Evolutionary conservation across 2,888 invertebrate species (phyloP), one percentile per base, ranked within the genome.

Genomic region (Lasioglossum lativentre): DNA sequence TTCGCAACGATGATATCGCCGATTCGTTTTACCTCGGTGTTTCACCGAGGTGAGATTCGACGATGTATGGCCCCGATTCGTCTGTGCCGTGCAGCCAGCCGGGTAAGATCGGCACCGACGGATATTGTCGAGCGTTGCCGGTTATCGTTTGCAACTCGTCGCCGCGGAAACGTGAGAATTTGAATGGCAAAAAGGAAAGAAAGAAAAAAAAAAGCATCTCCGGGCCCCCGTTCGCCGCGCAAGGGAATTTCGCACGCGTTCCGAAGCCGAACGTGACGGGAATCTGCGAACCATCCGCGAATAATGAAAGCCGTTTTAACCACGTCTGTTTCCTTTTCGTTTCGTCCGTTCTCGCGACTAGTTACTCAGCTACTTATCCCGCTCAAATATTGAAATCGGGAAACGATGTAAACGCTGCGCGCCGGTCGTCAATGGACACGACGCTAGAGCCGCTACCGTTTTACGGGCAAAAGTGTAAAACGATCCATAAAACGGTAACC

Each of bases 21-120:
- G 80, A 86, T 89, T 86, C 88, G 80, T 82, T 89, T 76, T 71
- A 82, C 78, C 74, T 40, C 52, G 68, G 40, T 74, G 75, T 75
- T 76, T 74, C 56, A 75, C 71, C 56, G 68, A 4, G 40, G 40
- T 30, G 27, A 40, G 63, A 83, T 83, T 75, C 78, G 72, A 59
- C 73, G 52, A 83, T 56, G 71, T 83, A 86, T 68, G 63, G 75
- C 68, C 70, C 38, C 87, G 78, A 88, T 83, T 83, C 82, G 78
- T 86, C 71, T 27, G 66, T 42, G 80, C 70, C 63, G 47, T 27
- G 68, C 71, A 66, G 56, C 72, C 45, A 10, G n/a, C 45, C 72
- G 73, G 19, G 63, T 30, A 40, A 63, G 63, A 59, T 63, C 75
- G 63, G 42, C 73, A 47, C 30, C 75, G 40, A 14, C 59, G 75